Evolutionary conservation across 1,140 invertebrate genomes (phyloP).

Genomic region (Drosophila bifasciata): DNA sequence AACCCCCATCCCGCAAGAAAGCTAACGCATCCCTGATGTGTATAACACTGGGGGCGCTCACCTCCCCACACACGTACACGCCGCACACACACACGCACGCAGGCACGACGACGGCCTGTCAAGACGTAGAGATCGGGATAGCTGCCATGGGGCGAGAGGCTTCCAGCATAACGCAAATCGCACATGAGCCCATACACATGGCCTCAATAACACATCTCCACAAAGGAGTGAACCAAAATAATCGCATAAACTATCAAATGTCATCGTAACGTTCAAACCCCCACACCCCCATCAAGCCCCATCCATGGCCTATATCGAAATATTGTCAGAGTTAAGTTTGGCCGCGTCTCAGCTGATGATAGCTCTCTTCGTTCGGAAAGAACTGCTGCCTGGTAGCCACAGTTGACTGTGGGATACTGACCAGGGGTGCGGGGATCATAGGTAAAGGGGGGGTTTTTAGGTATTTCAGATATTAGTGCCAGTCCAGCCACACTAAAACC

Average conservation of each 20-base stretch:
- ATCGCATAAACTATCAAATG: neutral
- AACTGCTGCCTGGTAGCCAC: neutral
- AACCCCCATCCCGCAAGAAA: constrained; percentile 8
- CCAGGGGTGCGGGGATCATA: constrained; percentile 1
- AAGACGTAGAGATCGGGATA: neutral
- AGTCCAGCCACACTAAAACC: neutral
- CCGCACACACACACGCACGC: constrained; percentile 10
- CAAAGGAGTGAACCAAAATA: neutral
- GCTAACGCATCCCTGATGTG: constrained; percentile 10
- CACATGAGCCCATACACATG: constrained; percentile 5
- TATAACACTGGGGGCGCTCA: constrained; percentile 8
- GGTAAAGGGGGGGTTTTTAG: too few relatives aligned
- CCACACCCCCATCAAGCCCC: constrained; percentile 16
- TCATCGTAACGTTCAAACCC: constrained; percentile 30
- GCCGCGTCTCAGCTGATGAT: neutral
- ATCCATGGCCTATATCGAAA: constrained; percentile 15
- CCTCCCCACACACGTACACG: constrained; percentile 5
- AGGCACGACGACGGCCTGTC: neutral
- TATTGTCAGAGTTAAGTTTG: constrained; percentile 1
- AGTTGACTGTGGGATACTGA: too few relatives aligned
- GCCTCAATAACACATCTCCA: neutral
- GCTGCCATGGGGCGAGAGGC: neutral
- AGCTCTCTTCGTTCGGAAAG: neutral
- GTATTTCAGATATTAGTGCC: neutral
- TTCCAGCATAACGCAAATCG: neutral